Conservation (phyloP, 2,113 vertebrate genomes). For the cattle (Bos taurus) region ARS-UCD2.0 NC_037328.1:147402501-147403000, state of each 20-base stretch:
- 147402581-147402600: background rate
- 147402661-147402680: fast-evolving
- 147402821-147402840: background rate
- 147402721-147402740: fast-evolving
- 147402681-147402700: background rate
- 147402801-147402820: background rate
- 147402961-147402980: background rate
- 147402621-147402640: background rate
- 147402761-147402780: background rate
- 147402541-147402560: background rate
- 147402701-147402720: background rate
- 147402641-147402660: too few relatives aligned
- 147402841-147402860: background rate
- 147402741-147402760: background rate
- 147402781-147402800: too few relatives aligned
- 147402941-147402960: background rate
- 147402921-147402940: fast-evolving
- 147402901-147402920: background rate
- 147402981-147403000: background rate
- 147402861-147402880: background rate
- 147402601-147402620: background rate
- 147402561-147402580: background rate
- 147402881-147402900: background rate
- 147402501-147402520: background rate
- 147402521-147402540: background rate